Evolutionary conservation across 1,140 invertebrate species (phyloP).

Genomic region (Proales similis): DNA sequence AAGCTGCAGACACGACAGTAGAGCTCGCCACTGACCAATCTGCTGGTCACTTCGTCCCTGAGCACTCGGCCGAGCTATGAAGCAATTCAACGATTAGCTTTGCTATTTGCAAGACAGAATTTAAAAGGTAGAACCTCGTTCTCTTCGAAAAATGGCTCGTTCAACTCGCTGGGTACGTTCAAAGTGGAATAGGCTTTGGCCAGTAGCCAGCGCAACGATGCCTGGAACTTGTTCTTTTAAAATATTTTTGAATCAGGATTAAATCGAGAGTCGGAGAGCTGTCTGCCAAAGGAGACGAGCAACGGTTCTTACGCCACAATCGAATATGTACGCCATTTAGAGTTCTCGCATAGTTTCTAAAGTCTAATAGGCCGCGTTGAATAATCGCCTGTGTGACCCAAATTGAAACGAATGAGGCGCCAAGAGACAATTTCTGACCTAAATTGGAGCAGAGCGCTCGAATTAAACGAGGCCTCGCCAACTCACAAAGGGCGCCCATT

Average conservation of each 20-base stretch:
- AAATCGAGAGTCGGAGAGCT: too few species aligned
- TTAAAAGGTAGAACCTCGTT: too few species aligned
- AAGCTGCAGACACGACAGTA: slow-evolving; percentile 22
- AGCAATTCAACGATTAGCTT: too few species aligned
- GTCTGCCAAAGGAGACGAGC: too few species aligned
- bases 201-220: slow-evolving; percentile 27
- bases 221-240: slow-evolving; percentile 32
- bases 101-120: too few species aligned
- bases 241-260: too few species aligned
- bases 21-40: slow-evolving; percentile 19
- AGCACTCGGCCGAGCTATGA: slow-evolving; percentile 24
- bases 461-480: too few species aligned
- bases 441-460: too few species aligned
- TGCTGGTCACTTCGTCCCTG: background rate
- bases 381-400: too few species aligned
- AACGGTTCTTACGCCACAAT: slow-evolving; percentile 34
- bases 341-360: background rate
- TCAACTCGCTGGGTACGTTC: background rate
- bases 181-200: background rate
- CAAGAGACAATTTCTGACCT: too few species aligned
- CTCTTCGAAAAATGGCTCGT: slow-evolving; percentile 32
- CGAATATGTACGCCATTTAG: slow-evolving; percentile 34
- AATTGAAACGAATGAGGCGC: too few species aligned
- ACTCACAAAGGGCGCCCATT: too few species aligned
- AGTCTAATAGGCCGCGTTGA: slow-evolving; percentile 7